These are phyloP conservation scores for Hemiscyllium ocellatum DNA, from an alignment of 2,113 vertebrate species.

Conservation along the genomic window DNA sequence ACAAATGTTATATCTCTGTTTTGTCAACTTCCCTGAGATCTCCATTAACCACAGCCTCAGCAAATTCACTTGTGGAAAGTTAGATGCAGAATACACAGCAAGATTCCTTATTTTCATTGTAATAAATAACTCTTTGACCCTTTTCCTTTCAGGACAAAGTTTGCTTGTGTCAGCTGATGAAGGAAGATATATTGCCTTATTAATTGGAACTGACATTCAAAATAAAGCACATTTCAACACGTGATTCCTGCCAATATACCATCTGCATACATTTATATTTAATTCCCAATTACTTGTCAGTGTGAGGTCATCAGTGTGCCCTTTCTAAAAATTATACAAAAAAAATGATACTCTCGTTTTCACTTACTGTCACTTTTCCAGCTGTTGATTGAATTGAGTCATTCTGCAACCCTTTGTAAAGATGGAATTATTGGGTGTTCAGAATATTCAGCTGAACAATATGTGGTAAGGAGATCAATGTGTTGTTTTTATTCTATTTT, in stretches of 20 bases:
- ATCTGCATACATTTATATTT: constrained; percentile 12
- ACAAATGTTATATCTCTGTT: not conserved
- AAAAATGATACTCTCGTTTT: not conserved
- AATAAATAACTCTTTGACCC: constrained; percentile 22
- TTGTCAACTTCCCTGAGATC: not conserved
- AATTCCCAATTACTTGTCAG: constrained; percentile 16
- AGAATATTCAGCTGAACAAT: constrained; percentile 29
- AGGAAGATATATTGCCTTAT: constrained; percentile 2
- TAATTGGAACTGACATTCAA: constrained; percentile 28
- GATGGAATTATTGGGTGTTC: constrained; percentile 5
- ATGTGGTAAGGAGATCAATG: constrained; percentile 29
- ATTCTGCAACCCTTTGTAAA: not conserved
- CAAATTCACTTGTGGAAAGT: not conserved
- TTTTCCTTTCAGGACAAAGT: not conserved
- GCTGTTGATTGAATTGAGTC: not conserved
- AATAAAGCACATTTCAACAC: not conserved
- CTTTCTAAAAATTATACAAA: not conserved
- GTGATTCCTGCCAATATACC: constrained; percentile 25
- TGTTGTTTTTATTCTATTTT: not conserved
- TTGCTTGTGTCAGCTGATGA: not conserved
- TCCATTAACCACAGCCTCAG: not conserved
- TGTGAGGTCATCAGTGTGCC: not conserved
- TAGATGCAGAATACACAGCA: not conserved
- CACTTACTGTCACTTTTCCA: not conserved
- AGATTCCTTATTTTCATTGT: constrained; percentile 18